phyloP scores from a whole-genome alignment of 2,797 vertebrate species.

The Telmatherina bonti region DNA sequence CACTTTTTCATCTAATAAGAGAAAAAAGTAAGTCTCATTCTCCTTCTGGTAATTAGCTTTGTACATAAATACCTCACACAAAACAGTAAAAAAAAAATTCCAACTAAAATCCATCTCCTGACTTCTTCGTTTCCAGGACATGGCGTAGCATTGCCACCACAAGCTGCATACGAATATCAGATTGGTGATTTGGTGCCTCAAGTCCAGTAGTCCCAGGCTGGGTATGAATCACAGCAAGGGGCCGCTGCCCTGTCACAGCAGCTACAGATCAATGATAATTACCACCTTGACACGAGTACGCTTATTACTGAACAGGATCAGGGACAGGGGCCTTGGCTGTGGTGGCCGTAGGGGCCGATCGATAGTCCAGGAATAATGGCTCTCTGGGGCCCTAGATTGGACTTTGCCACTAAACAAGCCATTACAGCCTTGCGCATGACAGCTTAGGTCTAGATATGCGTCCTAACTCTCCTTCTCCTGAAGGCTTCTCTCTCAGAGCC shows the following conservation, averaged over 20 bases:
- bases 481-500: slow-evolving; percentile 74
- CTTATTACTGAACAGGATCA: slow-evolving; percentile 99
- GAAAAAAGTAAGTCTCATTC: not conserved
- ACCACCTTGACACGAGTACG: slow-evolving; percentile 97
- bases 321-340: slow-evolving; percentile 86
- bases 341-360: slow-evolving; percentile 87
- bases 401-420: slow-evolving; percentile 92
- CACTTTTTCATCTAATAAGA: not conserved
- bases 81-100: slow-evolving; percentile 14
- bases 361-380: slow-evolving; percentile 95
- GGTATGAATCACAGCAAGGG: slow-evolving; percentile 90
- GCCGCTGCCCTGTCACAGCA: slow-evolving; percentile 91
- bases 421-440: slow-evolving; percentile 86
- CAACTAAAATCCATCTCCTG: slow-evolving; percentile 43
- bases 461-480: slow-evolving; percentile 83
- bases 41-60: slow-evolving; percentile 28
- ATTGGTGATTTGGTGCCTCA: slow-evolving; percentile 68
- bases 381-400: slow-evolving; percentile 90
- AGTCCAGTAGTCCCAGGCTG: slow-evolving; percentile 78
- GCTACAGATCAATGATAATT: slow-evolving; percentile 99
- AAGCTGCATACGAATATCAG: slow-evolving; percentile 40
- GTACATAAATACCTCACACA: slow-evolving; percentile 24
- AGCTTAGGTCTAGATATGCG: slow-evolving; percentile 87
- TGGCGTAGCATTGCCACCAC: slow-evolving; percentile 55
- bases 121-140: slow-evolving; percentile 50